Evolutionary conservation across 2,888 invertebrate species (phyloP).

Genomic region (Acanthosepion pharaonis): DNA sequence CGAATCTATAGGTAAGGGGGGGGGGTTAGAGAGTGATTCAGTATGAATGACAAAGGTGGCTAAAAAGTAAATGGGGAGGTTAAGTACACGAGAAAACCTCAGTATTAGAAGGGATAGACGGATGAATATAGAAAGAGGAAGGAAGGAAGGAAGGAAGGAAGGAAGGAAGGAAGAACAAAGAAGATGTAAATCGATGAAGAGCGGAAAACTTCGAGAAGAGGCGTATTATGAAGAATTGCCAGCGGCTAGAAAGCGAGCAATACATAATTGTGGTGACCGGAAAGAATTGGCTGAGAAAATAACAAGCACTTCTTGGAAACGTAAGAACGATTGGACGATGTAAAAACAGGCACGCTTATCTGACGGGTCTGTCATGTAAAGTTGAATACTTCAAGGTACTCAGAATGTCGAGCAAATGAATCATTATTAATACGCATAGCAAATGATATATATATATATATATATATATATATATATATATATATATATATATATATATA

Average conservation of each 20-base stretch:
- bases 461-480: too few relatives aligned
- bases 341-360: neutral
- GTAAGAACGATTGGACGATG: neutral
- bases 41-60: too few relatives aligned
- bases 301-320: constrained; percentile 5
- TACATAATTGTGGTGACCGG: neutral
- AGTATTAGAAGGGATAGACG: too few relatives aligned
- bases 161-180: neutral
- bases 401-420: neutral
- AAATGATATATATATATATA: too few relatives aligned
- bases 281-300: neutral
- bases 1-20: accelerated
- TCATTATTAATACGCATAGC: neutral
- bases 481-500: neutral
- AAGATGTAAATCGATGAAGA: neutral
- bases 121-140: too few relatives aligned
- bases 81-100: too few relatives aligned
- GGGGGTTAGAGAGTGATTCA: too few relatives aligned
- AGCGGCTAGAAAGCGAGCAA: neutral
- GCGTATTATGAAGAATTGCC: neutral
- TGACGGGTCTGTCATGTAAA: neutral
- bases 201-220: neutral
- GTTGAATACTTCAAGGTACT: neutral
- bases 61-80: too few relatives aligned
- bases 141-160: too few relatives aligned